Base-by-base conservation (phyloP, 2,888 invertebrate species). In the Boloria euphrosyne region DNA sequence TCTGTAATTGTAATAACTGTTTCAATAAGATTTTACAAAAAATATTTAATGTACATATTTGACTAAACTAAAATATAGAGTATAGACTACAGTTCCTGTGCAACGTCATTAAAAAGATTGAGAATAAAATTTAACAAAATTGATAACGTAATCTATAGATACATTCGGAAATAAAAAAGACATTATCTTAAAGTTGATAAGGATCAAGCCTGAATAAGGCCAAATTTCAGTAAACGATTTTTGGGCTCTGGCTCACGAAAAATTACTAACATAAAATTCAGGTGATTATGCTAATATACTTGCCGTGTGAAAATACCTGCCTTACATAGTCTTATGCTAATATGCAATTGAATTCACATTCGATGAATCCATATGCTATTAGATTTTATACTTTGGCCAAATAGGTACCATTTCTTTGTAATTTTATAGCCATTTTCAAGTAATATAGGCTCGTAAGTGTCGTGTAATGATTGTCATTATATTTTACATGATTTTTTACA, bases 261-360 rank as follows among this genome's bases (percentile, higher is more conserved):
- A 62, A 62, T 66, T 51, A 57, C 51, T 14, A 14, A 57, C 38
- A 63, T 55, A 67, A 63, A 57, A 61, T 59, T 66, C 47, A 51
- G 63, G 60, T 60, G 52, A 58, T 69, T 69, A 69, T 63, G 66
- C 27, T 60, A 66, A 66, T 66, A 69, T 49, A 61, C 60, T 60
- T 60, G 53, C 27, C 57, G 54, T 66, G 57, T 61, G 58, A 55
- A 54, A 63, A 66, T 60, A 18, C 51, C 54, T 57, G 51, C 13
- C n/a, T 61, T 65, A 65, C 51, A 63, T 57, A 38, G 64, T 17
- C 44, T 27, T 65, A 68, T 68, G 68, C 61, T 65, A 65, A 68
- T 68, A 52, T n/a, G 27, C 57, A 14, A 62, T 58, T 62, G 65
- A 65, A 68, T 62, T 57, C 49, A 44, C 53, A 53, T 68, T 65